These are phyloP conservation scores for Drosophila bipectinata DNA, from an alignment of 1,140 invertebrate species.

Conservation along the genomic window DNA sequence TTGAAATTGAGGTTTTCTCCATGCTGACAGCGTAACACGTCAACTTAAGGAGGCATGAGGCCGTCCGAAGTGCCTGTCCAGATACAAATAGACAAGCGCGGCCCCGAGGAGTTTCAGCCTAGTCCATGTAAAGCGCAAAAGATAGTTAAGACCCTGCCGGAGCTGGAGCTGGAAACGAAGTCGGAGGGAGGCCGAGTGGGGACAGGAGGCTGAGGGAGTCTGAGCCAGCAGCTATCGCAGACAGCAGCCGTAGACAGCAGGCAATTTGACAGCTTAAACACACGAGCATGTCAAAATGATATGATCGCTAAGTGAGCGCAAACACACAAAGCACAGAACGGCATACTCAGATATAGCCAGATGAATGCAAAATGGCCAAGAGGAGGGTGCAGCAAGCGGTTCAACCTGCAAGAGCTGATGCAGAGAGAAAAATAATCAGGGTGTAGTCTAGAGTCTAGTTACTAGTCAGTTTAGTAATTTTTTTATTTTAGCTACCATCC, in stretches of 20 bases:
- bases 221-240: constrained; percentile 43
- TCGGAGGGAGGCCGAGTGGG: neutral
- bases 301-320: constrained; percentile 80
- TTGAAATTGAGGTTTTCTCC: constrained; percentile 82
- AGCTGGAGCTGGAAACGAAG: neutral
- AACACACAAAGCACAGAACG: constrained; percentile 54
- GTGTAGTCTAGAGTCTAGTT: neutral
- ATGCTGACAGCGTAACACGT: constrained; percentile 82
- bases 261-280: constrained; percentile 82
- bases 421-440: neutral
- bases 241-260: constrained; percentile 74
- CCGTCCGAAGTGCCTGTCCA: constrained; percentile 76
- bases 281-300: constrained; percentile 82
- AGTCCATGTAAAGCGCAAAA: constrained; percentile 53
- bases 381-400: constrained; percentile 4
- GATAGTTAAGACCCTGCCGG: constrained; percentile 59
- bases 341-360: constrained; percentile 29
- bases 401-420: neutral
- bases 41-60: constrained; percentile 81
- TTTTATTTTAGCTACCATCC: no score
- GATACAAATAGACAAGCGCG: constrained; percentile 75
- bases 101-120: constrained; percentile 25
- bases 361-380: constrained; percentile 26
- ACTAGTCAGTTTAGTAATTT: no score
- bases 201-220: constrained; percentile 11